These are phyloP conservation scores for Melanotaenia duboulayi DNA, from an alignment of 2,113 vertebrate species.

Conservation along the genomic window DNA sequence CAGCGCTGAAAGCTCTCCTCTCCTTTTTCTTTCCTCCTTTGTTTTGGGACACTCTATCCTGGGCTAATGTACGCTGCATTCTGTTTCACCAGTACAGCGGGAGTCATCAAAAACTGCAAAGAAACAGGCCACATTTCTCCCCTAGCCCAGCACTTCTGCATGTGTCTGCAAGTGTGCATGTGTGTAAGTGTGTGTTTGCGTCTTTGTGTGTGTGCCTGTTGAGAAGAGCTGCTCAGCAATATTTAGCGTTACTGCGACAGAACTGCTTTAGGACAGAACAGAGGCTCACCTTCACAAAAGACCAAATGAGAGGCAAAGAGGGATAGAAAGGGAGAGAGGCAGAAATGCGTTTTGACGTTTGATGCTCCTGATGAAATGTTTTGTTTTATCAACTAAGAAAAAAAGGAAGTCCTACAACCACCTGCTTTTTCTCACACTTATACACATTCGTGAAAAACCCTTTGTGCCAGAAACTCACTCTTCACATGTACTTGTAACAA, in stretches of 20 bases:
- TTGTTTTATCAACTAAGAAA: neutral
- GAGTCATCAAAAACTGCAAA: constrained; percentile 82
- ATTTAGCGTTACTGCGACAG: constrained; percentile 79
- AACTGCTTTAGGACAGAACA: constrained; percentile 72
- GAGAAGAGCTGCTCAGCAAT: constrained; percentile 80
- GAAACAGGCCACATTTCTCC: constrained; percentile 81
- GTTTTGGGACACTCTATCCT: constrained; percentile 74
- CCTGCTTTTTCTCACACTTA: neutral
- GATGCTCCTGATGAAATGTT: constrained; percentile 39
- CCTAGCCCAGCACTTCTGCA: constrained; percentile 81
- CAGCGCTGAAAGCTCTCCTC: constrained; percentile 2
- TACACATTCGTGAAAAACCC: neutral
- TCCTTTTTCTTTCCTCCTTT: constrained; percentile 47
- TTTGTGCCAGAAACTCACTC: neutral
- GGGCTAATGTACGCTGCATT: constrained; percentile 77
- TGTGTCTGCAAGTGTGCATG: constrained; percentile 42
- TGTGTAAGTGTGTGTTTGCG: constrained; percentile 24
- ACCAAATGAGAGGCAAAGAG: constrained; percentile 50
- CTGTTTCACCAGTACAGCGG: constrained; percentile 77
- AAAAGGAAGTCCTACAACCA: neutral
- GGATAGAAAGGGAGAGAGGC: constrained; percentile 8
- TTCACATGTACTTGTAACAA: neutral
- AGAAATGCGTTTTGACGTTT: constrained; percentile 41
- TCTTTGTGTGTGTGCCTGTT: constrained; percentile 53
- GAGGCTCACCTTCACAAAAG: constrained; percentile 74